Base-by-base conservation (phyloP, 2,888 invertebrate species). In the Antheraea assamensis region DNA sequence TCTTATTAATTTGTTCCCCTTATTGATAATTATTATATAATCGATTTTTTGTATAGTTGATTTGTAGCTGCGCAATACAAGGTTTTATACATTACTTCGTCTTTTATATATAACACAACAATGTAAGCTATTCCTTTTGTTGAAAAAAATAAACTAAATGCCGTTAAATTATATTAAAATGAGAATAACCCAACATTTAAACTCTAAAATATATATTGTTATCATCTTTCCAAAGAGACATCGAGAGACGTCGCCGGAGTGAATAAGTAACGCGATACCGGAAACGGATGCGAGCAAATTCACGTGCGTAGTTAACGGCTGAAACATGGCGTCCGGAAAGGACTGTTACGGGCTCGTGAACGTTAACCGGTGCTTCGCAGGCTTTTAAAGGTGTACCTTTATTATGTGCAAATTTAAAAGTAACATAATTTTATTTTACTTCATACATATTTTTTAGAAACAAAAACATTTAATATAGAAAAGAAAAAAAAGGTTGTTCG, bases 321-420 rank as follows among this genome's bases (percentile, higher is more conserved):
- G 86, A 89, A 90, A 89, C 88, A 90, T 87, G 88, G 90, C 85
- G 83, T 80, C 88, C 90, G 92, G 90, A 89, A 88, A 86, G 87
- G 89, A 87, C 82, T 68, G 71, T 71, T 71, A 71, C 71, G 71
- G 49, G 68, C 68, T 27, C 68, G 68, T 35, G 68, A 68, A 68
- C 47, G 71, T 55, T 49, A 71, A 49, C 71, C 52, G 71, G 21
- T n/a, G 71, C n/a, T 71, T 58, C 58, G 58, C 58, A 58, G 71
- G 31, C 71, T 71, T 71, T 71, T 24, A 64, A 71, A 58, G 58
- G 71, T 71, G 31, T 35, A n/a, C 68, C 68, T 68, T 68, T 68
- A 68, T 68, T 68, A 68, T 68, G 68, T 68, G 68, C 68, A 35
- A 68, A 68, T 68, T 68, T 68, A 35, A 68, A 68, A 68, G 24